Evolutionary conservation across 2,888 invertebrate species (phyloP).

Genomic region (Cheilosia vernalis): DNA sequence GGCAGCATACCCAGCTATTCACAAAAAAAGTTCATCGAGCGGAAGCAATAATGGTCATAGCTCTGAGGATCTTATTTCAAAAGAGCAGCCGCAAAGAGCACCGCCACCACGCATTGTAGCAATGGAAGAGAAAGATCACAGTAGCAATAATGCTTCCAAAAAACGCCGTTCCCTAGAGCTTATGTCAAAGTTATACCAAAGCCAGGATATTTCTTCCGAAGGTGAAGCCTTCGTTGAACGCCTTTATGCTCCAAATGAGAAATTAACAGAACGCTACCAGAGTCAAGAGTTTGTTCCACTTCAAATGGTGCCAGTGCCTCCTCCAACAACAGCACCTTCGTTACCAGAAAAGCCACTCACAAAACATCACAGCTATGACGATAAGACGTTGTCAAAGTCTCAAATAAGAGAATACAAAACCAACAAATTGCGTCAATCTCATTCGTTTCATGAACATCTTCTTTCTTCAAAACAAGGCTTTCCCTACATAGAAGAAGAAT

Average conservation of each 20-base stretch:
- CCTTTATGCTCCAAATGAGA: slow-evolving; percentile 86
- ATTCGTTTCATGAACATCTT: slow-evolving; percentile 87
- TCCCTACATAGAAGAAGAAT: slow-evolving; percentile 85
- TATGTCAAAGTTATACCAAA: slow-evolving; percentile 85
- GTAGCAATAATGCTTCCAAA: slow-evolving; percentile 79
- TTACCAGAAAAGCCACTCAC: slow-evolving; percentile 85
- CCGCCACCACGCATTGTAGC: slow-evolving; percentile 80
- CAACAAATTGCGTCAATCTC: slow-evolving; percentile 86
- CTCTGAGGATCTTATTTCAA: slow-evolving; percentile 78
- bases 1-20: slow-evolving; percentile 79
- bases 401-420: slow-evolving; percentile 88
- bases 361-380: slow-evolving; percentile 88
- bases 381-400: slow-evolving; percentile 86
- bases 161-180: slow-evolving; percentile 85
- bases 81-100: slow-evolving; percentile 83
- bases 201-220: slow-evolving; percentile 85
- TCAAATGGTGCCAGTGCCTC: slow-evolving; percentile 74
- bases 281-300: slow-evolving; percentile 86
- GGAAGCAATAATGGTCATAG: slow-evolving; percentile 78
- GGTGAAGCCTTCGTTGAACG: slow-evolving; percentile 85
- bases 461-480: slow-evolving; percentile 84
- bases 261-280: slow-evolving; percentile 87
- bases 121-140: slow-evolving; percentile 76
- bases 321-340: slow-evolving; percentile 77
- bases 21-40: slow-evolving; percentile 79